Evolutionary conservation across 2,113 vertebrate species (phyloP), one percentile per base, ranked within the genome.

Genomic region (Microcebus lehilahytsara): DNA sequence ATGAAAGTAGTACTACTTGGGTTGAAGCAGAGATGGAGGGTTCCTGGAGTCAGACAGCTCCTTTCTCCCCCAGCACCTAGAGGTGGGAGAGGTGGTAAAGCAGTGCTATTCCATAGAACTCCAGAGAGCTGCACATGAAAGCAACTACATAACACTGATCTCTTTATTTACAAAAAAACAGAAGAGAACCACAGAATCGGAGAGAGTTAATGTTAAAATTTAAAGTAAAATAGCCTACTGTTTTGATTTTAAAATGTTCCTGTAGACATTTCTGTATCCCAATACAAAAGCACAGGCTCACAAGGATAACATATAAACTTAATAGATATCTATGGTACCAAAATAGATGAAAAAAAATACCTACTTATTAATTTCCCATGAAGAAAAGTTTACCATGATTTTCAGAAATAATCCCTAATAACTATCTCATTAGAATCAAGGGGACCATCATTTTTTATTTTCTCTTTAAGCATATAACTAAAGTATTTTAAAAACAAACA

Each of bases 401-500:
- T 93, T 93, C 49, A 79, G 13, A 91, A 87, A 93, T 53, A 93
- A 71, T 72, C 27, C 58, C 62, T 42, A 75, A 30, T 37, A 78
- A 77, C 14, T n/a, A 87, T 12, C 7, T 90, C 34, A 80, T 72
- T 67, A 90, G n/a, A 37, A 93, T 89, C n/a, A 79, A 62, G 86
- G 27, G 16, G 0, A 84, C 32, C 6, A 67, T 1, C 19, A 66
- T 51, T 85, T 17, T 27, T 92, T 56, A 19, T 92, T 91, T 53
- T 49, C 10, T 93, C 37, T 53, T 93, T n/a, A 27, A 91, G 71
- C 12, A 71, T 27, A 64, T 40, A 34, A 91, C 27, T 46, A 60
- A 95, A 95, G n/a, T 46, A 86, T 20, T 94, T 91, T 92, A 69
- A 83, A 94, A 66, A 84, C 7, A 17, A 23, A 66, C 46, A 88